Evolutionary conservation across 1,140 invertebrate species (phyloP), one percentile per base, ranked within the genome.

Genomic region (Calephelis virginiensis): DNA sequence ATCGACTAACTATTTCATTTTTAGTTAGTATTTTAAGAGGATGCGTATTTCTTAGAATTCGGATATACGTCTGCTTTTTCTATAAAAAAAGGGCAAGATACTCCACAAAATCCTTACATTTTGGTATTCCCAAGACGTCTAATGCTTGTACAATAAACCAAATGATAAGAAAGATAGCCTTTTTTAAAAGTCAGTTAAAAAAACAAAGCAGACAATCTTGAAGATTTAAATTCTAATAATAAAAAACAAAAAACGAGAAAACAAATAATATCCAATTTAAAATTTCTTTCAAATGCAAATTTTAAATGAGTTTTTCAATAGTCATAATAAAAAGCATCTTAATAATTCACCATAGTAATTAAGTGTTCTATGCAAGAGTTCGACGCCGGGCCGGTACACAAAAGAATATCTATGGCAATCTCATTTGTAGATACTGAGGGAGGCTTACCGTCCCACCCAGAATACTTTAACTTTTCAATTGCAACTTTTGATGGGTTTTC

Each of bases 391-490:
- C 75, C 72, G 73, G 79, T 71, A 79, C 74, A 87, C 81, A 86
- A 90, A 85, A 86, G 85, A 89, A 85, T 88, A 86, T 79, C 70
- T 77, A 81, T 77, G 78, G 72, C 83, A 85, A 89, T 89, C 81
- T 89, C 82, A 86, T 86, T 90, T 89, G 85, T 82, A 85, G 78
- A 83, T 82, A 81, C 77, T 69, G 77, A 72, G 83, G 86, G 85
- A 79, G 79, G 82, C 78, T 80, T 81, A 79, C 73, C 78, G 74
- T 81, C 83, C 85, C 85, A 69, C 76, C 70, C 78, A 85, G 86
- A 85, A 89, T 89, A 87, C 89, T 89, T 89, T 91, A 91, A 89
- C 86, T 89, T 91, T 89, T 90, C 88, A 90, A 90, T 90, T 90
- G 88, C 87, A 89, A 90, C 85, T 90, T 90, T 86, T 89, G 88